Evolutionary conservation across 2,797 vertebrate species (phyloP), one percentile per base, ranked within the genome.

Genomic region (Pygocentrus nattereri): DNA sequence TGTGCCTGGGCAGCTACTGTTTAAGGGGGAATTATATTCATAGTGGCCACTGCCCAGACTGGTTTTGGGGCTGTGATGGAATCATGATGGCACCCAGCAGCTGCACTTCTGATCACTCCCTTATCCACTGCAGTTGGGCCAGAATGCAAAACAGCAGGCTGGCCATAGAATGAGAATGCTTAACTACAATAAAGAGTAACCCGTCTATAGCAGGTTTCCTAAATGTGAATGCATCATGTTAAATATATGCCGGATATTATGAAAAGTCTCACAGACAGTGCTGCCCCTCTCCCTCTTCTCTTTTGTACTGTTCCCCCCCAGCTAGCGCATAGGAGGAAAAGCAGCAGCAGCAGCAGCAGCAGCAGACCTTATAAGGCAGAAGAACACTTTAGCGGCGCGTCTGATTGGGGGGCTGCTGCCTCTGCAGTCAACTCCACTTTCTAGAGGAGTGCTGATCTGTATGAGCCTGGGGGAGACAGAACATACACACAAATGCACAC

Each of bases 361-460:
- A 83, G 83, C 78, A 91, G 78, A 83, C 93, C 93, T 93, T 94
- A 95, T 92, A 94, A 94, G 93, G 93, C 86, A 92, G 88, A 90
- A 92, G 90, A 84, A 83, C 85, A 88, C 80, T 89, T 88, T 85
- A 90, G 81, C 1, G 0, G 85, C 83, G 86, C 56, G 47, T 90
- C 79, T 88, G 90, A 92, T 86, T 76, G n/a, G 91, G 85, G 84
- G 92, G 85, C 88, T 92, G 93, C 80, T 87, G 87, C 85, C 67
- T 54, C 79, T 77, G 87, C 84, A 85, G 76, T 82, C 56, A 61
- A 77, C 82, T 74, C 38, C 18, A 38, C 80, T 61, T 54, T 85
- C 64, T 64, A 79, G 38, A 38, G 83, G 81, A 91, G 67, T 31
- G 31, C 69, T 69, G 61, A 76, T 69, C 85, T 69, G 50, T 68